Base-by-base conservation (phyloP, 2,797 vertebrate genomes). In the Tinamus major region DNA sequence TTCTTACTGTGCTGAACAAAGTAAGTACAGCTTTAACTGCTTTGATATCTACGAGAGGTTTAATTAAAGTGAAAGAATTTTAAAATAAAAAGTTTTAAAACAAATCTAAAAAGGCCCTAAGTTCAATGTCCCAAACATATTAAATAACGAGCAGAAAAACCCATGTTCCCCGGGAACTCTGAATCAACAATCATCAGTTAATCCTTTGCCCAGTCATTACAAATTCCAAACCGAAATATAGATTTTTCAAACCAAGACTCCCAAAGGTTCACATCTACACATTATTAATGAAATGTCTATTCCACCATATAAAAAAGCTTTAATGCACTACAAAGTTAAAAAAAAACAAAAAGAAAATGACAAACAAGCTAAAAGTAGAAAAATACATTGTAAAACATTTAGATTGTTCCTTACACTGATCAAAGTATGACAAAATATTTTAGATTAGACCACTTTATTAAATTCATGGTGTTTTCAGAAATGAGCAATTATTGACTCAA, bases 221-320 rank as follows among this genome's bases (percentile, higher is more conserved):
- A 79, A 61, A 74, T 78, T 93, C 77, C 78, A 89, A 81, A 87
- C 69, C 1, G 62, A 90, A 95, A 96, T 67, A 76, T 35, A 27
- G 58, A 55, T 63, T 85, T 89, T 92, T 64, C 91, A 87, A 89
- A 91, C 72, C 90, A 79, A 87, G 76, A 93, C 79, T 94, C 78
- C 84, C 90, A 79, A 85, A 69, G 85, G 68, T 88, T 87, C 64
- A 79, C 89, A 65, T 59, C 64, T 70, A 82, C 87, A 92, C 84
- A 93, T 39, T 81, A 91, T 46, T 91, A 93, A 96, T 95, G 87
- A 95, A 95, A 90, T 84, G 89, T 97, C 97, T 97, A 97, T 97
- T 98, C 86, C 95, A 95, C 95, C 95, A 96, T 96, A 96, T 96
- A 96, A 97, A 64, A 97, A 97, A 93, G 70, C 93, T 96, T 97